Evolutionary conservation across 2,113 vertebrate genomes (phyloP), one percentile per base, ranked within the genome.

Genomic region (Arothron firmamentum): DNA sequence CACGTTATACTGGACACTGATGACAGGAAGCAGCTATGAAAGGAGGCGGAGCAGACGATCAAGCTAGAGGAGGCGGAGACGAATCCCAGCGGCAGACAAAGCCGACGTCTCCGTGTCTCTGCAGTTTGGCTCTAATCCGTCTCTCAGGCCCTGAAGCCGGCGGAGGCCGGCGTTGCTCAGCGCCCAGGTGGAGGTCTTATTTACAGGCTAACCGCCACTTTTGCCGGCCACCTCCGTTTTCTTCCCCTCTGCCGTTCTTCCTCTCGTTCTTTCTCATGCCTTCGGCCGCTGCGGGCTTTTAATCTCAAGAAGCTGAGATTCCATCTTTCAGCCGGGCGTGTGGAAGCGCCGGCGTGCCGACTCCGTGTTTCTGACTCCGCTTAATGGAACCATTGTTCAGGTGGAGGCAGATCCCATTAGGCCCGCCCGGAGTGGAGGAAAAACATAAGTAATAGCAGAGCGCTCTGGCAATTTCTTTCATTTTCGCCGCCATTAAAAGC

Each of bases 311-410:
- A 73, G 75, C 72, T 79, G 74, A 83, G 85, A 84, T 88, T 85
- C 87, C 82, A 88, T 88, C 86, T 86, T 75, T 82, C 80, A 59
- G 79, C 70, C 64, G 38, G 57, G 63, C 74, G 60, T 65, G 69
- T 67, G 69, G 82, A 77, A 78, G 69, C 67, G 59, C 71, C 43
- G 2, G 59, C 72, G 70, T 74, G 82, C 83, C 69, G 53, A 70
- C 78, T 77, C 75, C 79, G 74, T 83, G 83, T 81, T 85, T 81
- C 84, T 81, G 77, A 86, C 83, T 84, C 72, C 57, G 46, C 82
- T 83, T 90, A 90, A 88, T 90, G 77, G 80, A 84, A 83, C 83
- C 77, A 81, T 88, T 90, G 86, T 83, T 88, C 83, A 80, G 82
- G 80, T 52, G 62, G 74, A 82, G 83, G 79, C 81, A 71, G 73